phyloP scores from a whole-genome alignment of 2,797 vertebrate genomes.

The Anniella stebbinsi region DNA sequence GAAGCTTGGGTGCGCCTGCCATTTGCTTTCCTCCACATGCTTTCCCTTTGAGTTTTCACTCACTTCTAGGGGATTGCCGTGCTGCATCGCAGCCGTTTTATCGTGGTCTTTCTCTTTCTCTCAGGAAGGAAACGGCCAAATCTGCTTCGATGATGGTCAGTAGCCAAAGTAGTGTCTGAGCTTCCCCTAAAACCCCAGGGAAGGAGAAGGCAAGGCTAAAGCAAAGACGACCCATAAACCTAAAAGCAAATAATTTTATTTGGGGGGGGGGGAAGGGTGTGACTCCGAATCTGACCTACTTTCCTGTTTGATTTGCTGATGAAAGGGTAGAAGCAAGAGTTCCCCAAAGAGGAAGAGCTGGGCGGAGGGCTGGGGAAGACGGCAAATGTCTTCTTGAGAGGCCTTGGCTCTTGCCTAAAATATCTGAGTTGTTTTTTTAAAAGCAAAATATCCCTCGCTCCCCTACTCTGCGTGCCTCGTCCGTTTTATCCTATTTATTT shows the following conservation, averaged over 20 bases:
- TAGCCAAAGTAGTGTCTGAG: slow-evolving; percentile 48
- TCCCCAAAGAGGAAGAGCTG: neutral
- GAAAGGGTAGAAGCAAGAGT: neutral
- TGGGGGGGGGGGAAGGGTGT: neutral
- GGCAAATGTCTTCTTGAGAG: neutral
- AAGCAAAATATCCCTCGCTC: no score
- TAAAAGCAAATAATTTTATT: neutral
- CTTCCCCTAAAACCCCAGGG: slow-evolving; percentile 32
- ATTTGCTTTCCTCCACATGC: no score
- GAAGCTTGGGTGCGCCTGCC: neutral
- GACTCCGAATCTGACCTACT: neutral
- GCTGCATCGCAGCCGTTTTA: neutral
- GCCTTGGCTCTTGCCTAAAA: neutral
- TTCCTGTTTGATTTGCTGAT: neutral
- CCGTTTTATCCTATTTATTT: neutral
- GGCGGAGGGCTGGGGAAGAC: neutral
- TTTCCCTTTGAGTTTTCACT: slow-evolving; percentile 62
- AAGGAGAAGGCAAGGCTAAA: accelerated
- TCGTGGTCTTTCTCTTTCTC: neutral
- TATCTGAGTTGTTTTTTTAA: neutral
- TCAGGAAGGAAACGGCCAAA: slow-evolving; percentile 68
- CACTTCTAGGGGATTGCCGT: neutral
- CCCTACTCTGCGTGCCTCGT: no score
- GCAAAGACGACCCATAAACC: accelerated
- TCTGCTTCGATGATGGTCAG: slow-evolving; percentile 22